These are phyloP conservation scores for Emydocephalus ijimae DNA, from an alignment of 2,113 vertebrate species.

Conservation along the genomic window DNA sequence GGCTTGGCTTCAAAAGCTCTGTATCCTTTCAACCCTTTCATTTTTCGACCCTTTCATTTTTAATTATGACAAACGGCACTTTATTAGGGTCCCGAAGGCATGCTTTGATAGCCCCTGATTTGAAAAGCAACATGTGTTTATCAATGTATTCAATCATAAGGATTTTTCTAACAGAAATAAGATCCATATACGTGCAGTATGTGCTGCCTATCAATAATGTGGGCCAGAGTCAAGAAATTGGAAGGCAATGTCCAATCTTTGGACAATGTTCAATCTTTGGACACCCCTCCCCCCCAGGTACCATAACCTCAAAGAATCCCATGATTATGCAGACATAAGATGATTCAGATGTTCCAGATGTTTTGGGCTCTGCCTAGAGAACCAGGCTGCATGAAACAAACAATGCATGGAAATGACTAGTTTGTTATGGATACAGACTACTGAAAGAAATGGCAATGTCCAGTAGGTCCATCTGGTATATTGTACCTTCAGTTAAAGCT, in stretches of 20 bases:
- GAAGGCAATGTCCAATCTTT: background rate
- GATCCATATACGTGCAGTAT: background rate
- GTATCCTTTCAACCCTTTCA: background rate
- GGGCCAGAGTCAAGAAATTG: background rate
- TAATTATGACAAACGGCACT: background rate
- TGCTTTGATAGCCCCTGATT: background rate
- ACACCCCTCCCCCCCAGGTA: background rate
- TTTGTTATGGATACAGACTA: background rate
- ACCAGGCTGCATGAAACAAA: background rate
- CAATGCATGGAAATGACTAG: background rate
- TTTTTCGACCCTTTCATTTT: background rate
- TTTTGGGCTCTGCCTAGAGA: background rate
- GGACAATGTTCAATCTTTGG: background rate
- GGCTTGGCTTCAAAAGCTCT: background rate
- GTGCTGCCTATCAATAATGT: background rate
- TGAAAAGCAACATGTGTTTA: background rate
- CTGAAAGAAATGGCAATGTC: background rate
- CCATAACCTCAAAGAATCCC: background rate
- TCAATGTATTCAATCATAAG: background rate
- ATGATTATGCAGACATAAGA: background rate
- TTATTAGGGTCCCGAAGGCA: background rate
- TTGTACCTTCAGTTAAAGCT: background rate
- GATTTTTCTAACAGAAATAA: background rate
- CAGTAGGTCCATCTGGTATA: background rate
- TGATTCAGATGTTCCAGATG: background rate